Conservation (phyloP, 2,888 invertebrate species). For the Tachina grossa region DNA sequence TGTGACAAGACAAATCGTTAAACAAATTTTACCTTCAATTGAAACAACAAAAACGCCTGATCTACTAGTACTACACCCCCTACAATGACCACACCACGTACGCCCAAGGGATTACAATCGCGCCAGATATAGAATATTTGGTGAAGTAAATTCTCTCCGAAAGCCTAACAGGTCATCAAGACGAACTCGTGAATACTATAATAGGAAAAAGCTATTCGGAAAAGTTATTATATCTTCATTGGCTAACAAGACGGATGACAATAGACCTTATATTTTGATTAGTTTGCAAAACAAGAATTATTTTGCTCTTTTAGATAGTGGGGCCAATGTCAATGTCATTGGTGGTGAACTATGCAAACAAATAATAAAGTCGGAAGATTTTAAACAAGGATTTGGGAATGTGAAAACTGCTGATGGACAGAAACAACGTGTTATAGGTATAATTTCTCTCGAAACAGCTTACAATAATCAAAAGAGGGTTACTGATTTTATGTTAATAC, state of each 20-base stretch:
- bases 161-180: neutral
- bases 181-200: neutral
- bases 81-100: neutral
- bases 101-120: neutral
- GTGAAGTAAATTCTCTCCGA: neutral
- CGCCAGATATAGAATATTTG: neutral
- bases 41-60: neutral
- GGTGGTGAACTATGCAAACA: neutral
- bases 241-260: neutral
- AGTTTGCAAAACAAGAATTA: neutral
- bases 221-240: neutral
- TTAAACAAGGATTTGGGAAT: neutral
- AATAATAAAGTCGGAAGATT: neutral
- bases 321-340: neutral
- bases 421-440: neutral
- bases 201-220: neutral
- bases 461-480: neutral
- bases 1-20: neutral
- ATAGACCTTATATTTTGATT: neutral
- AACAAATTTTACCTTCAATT: neutral
- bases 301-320: constrained; percentile 9
- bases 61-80: neutral
- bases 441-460: neutral
- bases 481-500: constrained; percentile 4
- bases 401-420: constrained; percentile 10